Evolutionary conservation across 1,140 invertebrate genomes (phyloP).

Genomic region (Caligus rogercresseyi): DNA sequence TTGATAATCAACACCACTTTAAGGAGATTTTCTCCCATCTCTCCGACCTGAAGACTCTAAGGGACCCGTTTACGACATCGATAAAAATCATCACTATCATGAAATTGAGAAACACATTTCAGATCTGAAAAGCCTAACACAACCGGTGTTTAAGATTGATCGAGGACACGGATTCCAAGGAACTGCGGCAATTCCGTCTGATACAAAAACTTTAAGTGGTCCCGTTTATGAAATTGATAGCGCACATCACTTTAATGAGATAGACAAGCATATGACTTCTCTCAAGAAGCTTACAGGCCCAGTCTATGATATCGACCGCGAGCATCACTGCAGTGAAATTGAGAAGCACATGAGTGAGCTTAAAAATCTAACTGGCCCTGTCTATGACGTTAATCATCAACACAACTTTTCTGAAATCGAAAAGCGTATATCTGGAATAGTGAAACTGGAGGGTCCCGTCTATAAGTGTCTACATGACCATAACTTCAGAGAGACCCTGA

Average conservation of each 20-base stretch:
- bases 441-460: not conserved
- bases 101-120: slow-evolving; percentile 1
- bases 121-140: not conserved
- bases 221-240: slow-evolving; percentile 8
- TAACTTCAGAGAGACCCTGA: not conserved
- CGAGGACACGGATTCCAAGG: not conserved
- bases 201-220: not conserved
- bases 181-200: not conserved
- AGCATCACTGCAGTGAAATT: not conserved
- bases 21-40: not conserved
- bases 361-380: slow-evolving; percentile 11
- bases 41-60: slow-evolving; percentile 2
- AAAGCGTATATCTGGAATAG: not conserved
- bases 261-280: slow-evolving; percentile 3
- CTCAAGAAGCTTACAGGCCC: slow-evolving; percentile 10
- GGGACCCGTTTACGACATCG: not conserved
- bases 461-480: slow-evolving; percentile 3
- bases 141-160: slow-evolving; percentile 9
- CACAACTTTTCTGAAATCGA: slow-evolving; percentile 10
- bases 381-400: slow-evolving; percentile 9
- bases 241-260: slow-evolving; percentile 18
- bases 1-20: not conserved
- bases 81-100: not conserved
- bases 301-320: slow-evolving; percentile 14
- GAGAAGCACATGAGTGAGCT: not conserved